Evolutionary conservation across 1,140 invertebrate genomes (phyloP), one percentile per base, ranked within the genome.

Genomic region (Drosophila paulistorum): DNA sequence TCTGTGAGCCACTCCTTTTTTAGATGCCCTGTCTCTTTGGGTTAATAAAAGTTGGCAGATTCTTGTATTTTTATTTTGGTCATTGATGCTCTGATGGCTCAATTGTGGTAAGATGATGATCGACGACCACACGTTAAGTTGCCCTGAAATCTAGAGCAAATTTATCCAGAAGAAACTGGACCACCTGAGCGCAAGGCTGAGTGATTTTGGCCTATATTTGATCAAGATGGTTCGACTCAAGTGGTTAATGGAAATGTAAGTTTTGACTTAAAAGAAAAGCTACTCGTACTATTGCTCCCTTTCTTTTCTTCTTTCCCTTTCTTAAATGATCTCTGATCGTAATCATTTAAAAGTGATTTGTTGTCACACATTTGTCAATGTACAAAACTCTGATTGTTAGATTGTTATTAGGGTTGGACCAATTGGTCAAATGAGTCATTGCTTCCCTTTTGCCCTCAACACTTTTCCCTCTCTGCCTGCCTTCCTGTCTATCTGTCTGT

Each of bases 1-100:
- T 35, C 65, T 61, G 62, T 65, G 63, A 62, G 63, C 71, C 84
- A 86, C 82, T 82, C 81, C 69, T 39, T 57, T 59, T 37, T 39
- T 60, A 35, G 33, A 39, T 37, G 30, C 33, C n/a, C 61, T 64
- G 67, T 59, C 69, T 51, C 58, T 68, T 71, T 74, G 33, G 82
- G 82, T 86, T 86, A 86, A 86, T 86, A 86, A 86, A 86, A 87
- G 83, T 67, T 86, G 83, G 73, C 83, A 83, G 68, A 66, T 61
- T 69, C 13, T 51, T 60, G 37, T 75, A 55, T 64, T 74, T 74
- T 64, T 10, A 30, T 30, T 70, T 37, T 58, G 68, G 54, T 70
- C 65, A 77, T 79, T 71, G 66, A 75, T 71, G 77, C 75, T 55
- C 80, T 87, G 79, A 87, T 87, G 84, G 84, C 84, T 87, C 84